Conservation (phyloP, 2,113 vertebrate species). For the Casuarius casuarius region DNA sequence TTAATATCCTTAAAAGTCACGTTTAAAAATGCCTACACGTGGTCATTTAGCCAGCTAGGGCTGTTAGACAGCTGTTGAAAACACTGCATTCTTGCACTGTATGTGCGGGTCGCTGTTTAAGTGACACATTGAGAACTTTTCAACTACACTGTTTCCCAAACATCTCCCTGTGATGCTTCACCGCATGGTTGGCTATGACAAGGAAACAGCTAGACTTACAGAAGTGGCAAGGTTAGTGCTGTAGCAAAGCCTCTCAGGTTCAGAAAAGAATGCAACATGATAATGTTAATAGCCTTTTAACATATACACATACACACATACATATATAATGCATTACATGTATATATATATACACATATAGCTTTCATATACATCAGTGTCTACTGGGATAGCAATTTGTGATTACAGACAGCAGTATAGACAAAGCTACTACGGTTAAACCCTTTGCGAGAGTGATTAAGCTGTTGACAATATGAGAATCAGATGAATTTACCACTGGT, state of each 20-base stretch:
- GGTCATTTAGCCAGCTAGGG: slow-evolving; percentile 5
- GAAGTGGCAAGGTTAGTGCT: background rate
- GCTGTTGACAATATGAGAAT: slow-evolving; percentile 85
- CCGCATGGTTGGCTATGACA: background rate
- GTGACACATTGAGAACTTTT: background rate
- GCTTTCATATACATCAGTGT: background rate
- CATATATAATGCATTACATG: background rate
- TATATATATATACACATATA: background rate
- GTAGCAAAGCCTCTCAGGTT: slow-evolving; percentile 15
- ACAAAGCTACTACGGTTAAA: slow-evolving; percentile 59
- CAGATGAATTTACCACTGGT: slow-evolving; percentile 91
- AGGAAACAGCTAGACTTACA: background rate
- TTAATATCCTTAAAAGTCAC: background rate
- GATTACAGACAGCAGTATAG: slow-evolving; percentile 45
- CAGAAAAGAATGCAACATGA: background rate
- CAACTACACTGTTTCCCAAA: background rate
- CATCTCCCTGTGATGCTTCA: background rate
- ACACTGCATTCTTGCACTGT: background rate
- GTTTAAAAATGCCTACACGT: background rate
- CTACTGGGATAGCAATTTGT: background rate
- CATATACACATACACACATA: background rate
- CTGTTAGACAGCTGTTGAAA: background rate
- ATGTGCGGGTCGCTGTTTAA: slow-evolving; percentile 7
- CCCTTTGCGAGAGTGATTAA: slow-evolving; percentile 83
- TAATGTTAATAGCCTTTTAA: too few species aligned